These are phyloP conservation scores for Heliopora coerulea DNA, from an alignment of 92 coral and sea anemone species.

Conservation along the genomic window DNA sequence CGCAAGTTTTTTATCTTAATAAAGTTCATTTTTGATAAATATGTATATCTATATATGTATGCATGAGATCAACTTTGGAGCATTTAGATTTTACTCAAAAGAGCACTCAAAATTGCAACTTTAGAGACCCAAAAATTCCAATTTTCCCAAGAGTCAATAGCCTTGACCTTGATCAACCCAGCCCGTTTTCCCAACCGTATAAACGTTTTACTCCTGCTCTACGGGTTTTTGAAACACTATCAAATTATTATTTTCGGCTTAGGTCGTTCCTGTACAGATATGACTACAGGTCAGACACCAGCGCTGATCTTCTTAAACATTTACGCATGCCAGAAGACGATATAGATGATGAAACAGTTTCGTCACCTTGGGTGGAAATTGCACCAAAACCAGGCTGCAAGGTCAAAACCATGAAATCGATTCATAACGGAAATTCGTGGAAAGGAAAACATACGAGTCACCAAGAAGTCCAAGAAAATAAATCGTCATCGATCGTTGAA, in stretches of 20 bases:
- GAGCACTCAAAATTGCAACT: no score
- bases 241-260: no score
- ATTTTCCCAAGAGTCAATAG: no score
- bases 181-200: no score
- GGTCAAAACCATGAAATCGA: not conserved
- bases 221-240: not conserved
- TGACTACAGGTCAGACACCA: constrained; percentile 28
- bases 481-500: not conserved
- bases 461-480: not conserved
- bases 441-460: not conserved
- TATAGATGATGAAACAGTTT: constrained; percentile 18
- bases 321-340: not conserved
- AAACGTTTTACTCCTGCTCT: no score
- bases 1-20: no score
- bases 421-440: not conserved
- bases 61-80: no score
- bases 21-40: no score
- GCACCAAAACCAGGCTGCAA: not conserved
- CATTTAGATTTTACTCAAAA: no score
- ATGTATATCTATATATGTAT: no score
- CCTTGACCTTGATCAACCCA: no score
- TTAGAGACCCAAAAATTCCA: no score
- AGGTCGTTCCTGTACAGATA: constrained; percentile 41
- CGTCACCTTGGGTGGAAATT: constrained; percentile 10
- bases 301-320: constrained; percentile 12